Evolutionary conservation across 2,113 vertebrate species (phyloP).

Genomic region (Onychostoma macrolepis): DNA sequence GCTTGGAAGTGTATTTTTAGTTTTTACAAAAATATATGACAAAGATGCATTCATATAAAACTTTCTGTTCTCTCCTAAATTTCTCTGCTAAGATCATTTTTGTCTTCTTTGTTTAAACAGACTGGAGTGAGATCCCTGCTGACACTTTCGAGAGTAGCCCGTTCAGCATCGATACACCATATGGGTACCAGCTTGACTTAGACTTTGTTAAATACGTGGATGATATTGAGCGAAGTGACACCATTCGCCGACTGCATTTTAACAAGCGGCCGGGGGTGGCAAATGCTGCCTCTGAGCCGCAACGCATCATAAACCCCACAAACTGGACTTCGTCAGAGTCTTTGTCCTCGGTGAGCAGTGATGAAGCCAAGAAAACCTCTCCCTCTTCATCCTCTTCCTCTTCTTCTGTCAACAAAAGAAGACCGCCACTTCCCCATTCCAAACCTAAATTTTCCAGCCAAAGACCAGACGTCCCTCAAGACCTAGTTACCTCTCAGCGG

Average conservation of each 20-base stretch:
- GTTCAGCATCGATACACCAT: constrained; percentile 82
- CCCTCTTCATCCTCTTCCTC: constrained; percentile 69
- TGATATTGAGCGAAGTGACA: constrained; percentile 83
- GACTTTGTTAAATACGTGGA: constrained; percentile 86
- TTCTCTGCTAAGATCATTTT: not conserved
- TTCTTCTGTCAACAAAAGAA: constrained; percentile 73
- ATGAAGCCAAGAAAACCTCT: constrained; percentile 78
- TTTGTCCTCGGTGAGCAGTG: constrained; percentile 80
- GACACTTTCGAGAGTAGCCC: constrained; percentile 72
- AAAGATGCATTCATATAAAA: not conserved
- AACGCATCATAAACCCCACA: constrained; percentile 66
- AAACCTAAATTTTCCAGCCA: constrained; percentile 68
- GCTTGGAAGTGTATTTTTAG: not conserved
- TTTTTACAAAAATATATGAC: not conserved
- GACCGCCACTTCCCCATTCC: constrained; percentile 72
- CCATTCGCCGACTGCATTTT: constrained; percentile 89
- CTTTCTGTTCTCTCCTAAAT: not conserved
- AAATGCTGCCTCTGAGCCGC: constrained; percentile 69
- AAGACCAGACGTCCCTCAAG: constrained; percentile 77
- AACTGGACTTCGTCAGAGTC: constrained; percentile 87
- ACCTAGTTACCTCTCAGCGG: constrained; percentile 69
- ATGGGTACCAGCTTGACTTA: constrained; percentile 81
- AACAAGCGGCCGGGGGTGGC: constrained; percentile 80
- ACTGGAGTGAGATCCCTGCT: constrained; percentile 72
- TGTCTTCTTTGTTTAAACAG: constrained; percentile 65